Percentiles rank a stretch among this genome's conserved stretches.
These are phyloP conservation scores for Thera obeliscata DNA, from an alignment of 2,888 invertebrate genomes.

Conservation along the genomic window DNA sequence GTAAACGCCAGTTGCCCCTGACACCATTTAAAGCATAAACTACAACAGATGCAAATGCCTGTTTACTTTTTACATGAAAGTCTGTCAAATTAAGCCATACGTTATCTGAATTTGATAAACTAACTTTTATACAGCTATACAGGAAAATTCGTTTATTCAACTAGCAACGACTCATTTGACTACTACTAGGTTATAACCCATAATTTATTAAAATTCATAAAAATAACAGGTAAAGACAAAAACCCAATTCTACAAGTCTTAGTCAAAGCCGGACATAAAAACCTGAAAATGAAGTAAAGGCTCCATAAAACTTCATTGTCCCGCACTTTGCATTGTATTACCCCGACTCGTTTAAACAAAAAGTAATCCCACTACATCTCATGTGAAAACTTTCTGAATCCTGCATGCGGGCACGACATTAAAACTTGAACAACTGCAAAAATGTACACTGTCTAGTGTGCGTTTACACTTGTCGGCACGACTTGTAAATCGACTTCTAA, in stretches of 20 bases:
- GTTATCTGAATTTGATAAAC: no score
- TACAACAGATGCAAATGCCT: no score
- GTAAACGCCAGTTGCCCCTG: no score
- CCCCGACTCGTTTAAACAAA: slow-evolving; percentile 25
- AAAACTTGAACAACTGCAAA: slow-evolving; percentile 36
- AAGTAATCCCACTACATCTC: slow-evolving; percentile 33
- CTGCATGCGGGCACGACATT: slow-evolving; percentile 34
- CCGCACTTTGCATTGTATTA: slow-evolving; percentile 30
- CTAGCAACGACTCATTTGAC: no score
- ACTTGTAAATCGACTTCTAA: not conserved
- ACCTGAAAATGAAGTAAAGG: slow-evolving; percentile 17
- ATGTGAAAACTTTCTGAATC: slow-evolving; percentile 32
- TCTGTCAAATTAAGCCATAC: no score
- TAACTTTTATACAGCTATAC: no score
- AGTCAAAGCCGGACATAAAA: slow-evolving; percentile 1
- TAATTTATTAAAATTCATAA: not conserved
- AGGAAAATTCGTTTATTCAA: no score
- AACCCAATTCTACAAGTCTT: not conserved
- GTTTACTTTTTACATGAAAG: no score
- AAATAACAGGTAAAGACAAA: not conserved
- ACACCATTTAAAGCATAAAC: no score
- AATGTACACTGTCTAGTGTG: slow-evolving; percentile 14
- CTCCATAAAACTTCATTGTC: slow-evolving; percentile 18
- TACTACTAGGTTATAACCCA: no score
- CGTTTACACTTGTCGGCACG: slow-evolving; percentile 13